Conservation (phyloP, 2,797 vertebrate species). For the Syndactyla subalaris region DNA sequence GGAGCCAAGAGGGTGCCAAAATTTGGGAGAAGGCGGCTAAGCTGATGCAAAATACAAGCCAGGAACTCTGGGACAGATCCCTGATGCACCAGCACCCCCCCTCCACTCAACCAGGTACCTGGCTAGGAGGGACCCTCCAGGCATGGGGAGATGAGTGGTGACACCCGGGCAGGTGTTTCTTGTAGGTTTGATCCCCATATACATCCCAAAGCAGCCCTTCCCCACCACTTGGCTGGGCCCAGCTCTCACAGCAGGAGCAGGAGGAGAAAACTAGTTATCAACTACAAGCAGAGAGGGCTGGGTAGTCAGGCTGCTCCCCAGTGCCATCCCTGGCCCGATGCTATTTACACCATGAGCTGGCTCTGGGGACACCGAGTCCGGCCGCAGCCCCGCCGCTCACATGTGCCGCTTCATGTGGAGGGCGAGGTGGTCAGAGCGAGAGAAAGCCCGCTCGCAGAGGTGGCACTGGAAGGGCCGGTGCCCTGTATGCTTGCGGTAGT, state of each 20-base stretch:
- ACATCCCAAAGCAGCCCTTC: slow-evolving; percentile 3
- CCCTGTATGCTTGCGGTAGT: slow-evolving; percentile 93
- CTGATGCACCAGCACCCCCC: neutral
- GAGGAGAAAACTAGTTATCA: slow-evolving; percentile 42
- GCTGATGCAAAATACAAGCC: slow-evolving; percentile 16
- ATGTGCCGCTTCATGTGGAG: slow-evolving; percentile 97
- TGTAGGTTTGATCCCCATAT: slow-evolving; percentile 1
- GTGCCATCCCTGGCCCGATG: neutral
- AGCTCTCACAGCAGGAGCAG: slow-evolving; percentile 19
- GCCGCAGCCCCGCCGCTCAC: slow-evolving; percentile 66
- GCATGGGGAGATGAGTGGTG: neutral
- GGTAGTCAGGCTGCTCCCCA: neutral
- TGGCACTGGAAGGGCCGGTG: slow-evolving; percentile 93
- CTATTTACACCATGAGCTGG: slow-evolving; percentile 59
- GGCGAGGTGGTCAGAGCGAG: slow-evolving; percentile 90
- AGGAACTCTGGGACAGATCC: neutral
- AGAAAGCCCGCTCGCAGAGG: slow-evolving; percentile 92
- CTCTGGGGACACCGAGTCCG: neutral
- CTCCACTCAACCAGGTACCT: neutral
- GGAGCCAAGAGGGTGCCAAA: neutral
- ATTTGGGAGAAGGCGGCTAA: neutral
- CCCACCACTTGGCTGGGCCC: neutral
- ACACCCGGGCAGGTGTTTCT: neutral
- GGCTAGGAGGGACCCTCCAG: neutral
- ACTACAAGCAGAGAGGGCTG: slow-evolving; percentile 48